Evolutionary conservation across 2,113 vertebrate genomes (phyloP).

Genomic region (Brachyistius frenatus): DNA sequence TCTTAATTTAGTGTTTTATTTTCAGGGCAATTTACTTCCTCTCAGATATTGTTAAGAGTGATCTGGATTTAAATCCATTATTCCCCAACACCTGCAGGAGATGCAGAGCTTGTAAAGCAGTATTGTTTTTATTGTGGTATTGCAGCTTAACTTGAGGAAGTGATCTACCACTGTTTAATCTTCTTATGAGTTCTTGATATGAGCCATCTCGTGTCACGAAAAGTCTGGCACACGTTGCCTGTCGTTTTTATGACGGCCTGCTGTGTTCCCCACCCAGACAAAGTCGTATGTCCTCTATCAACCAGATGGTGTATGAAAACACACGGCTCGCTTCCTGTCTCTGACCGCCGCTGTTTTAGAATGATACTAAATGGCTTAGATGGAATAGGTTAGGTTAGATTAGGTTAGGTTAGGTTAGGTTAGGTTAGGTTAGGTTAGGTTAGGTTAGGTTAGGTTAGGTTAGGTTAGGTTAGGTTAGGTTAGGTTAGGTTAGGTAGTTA

Average conservation of each 20-base stretch:
- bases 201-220: conserved; percentile 1
- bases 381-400: not conserved
- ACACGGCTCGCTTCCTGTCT: conserved; percentile 35
- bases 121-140: not conserved
- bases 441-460: not conserved
- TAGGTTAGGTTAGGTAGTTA: not conserved
- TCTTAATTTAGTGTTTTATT: too few species aligned
- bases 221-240: conserved; percentile 10
- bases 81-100: not conserved
- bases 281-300: conserved; percentile 25
- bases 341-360: not conserved
- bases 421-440: not conserved
- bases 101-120: not conserved
- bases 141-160: conserved; percentile 17
- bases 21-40: too few species aligned
- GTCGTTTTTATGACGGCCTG: conserved; percentile 57
- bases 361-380: not conserved
- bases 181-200: not conserved
- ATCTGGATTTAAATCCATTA: not conserved
- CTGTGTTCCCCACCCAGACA: conserved; percentile 52
- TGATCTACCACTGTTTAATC: not conserved
- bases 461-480: not conserved
- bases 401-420: not conserved
- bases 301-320: conserved; percentile 64
- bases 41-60: not conserved